Evolutionary conservation across 2,113 vertebrate genomes (phyloP), one percentile per base, ranked within the genome.

Genomic region (Apeltes quadracus): DNA sequence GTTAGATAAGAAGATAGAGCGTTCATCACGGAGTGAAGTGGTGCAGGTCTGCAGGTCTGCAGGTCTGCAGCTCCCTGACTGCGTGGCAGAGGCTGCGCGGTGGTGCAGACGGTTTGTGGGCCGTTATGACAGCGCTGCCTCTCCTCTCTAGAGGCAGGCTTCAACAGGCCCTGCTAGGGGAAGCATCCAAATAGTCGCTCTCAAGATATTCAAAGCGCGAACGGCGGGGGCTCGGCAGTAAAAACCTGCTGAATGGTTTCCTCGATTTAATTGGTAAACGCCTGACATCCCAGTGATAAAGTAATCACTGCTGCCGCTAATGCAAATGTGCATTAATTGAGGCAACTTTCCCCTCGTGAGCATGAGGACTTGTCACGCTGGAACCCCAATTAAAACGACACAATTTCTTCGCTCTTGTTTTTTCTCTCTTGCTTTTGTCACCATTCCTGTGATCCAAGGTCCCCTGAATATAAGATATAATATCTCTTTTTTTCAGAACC

Each of bases 161-260:
- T 59, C 71, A 85, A 74, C 88, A 87, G 55, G 82, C 71, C 71
- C 36, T 3, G 38, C 7, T 62, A 57, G 23, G 12, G 44, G 61
- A n/a, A 14, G 51, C 59, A 1, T 14, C 5, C 5, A 18, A 41
- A 23, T 2, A 61, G 44, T 14, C 6, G 14, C 11, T 48, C 27
- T 0, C 14, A 3, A 22, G 32, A 10, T 4, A 7, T 4, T 54
- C 44, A 25, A 23, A 59, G 22, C 39, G 15, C 9, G 8, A 8
- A 22, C 36, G 11, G 5, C 4, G 9, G 23, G 55, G 27, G 14
- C 32, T 38, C 2, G 22, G 13, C 23, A 23, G 15, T 20, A 8
- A 29, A 32, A 38, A 5, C 23, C 27, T 15, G 50, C n/a, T 34
- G 2, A 70, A 51, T 5, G 20, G 18, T 6, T 66, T 22, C 64